Evolutionary conservation across 1,140 invertebrate genomes (phyloP), one percentile per base, ranked within the genome.

Genomic region (Drusus annulatus): DNA sequence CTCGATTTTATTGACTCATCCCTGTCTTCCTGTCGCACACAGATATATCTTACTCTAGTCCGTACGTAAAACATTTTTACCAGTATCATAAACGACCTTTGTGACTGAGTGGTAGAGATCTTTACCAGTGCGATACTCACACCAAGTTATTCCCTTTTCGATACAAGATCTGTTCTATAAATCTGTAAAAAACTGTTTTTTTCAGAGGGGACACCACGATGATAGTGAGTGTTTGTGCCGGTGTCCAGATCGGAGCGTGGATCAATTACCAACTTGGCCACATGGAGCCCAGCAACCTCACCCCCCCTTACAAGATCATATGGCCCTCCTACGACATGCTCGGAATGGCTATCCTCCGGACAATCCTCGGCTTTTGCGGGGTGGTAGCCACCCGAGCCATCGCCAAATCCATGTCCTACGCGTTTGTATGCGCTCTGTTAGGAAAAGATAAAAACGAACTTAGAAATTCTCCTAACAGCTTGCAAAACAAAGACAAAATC

Each of bases 131-230:
- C 36, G n/a, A n/a, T n/a, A n/a, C n/a, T n/a, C n/a, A n/a, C n/a
- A n/a, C n/a, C n/a, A n/a, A n/a, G n/a, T n/a, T n/a, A n/a, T n/a
- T n/a, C n/a, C n/a, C n/a, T n/a, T n/a, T n/a, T n/a, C n/a, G n/a
- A n/a, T n/a, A n/a, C n/a, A n/a, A n/a, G n/a, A n/a, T n/a, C n/a
- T n/a, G n/a, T n/a, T n/a, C n/a, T n/a, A n/a, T n/a, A n/a, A n/a
- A n/a, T n/a, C n/a, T n/a, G 2, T 28, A 28, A 28, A 28, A 28
- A 28, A 28, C 25, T 28, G 25, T 84, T 91, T 15, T 84, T 91
- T 91, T 25, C 86, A 96, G 96, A 86, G 95, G 95, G 28, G 96
- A 98, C 86, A 97, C 96, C 1, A 93, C 95, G 8, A 93, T 96
- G 89, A 94, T 97, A 71, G 88, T 97, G 60, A 94, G 94, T 23